Conservation (phyloP, 2,113 vertebrate species). For the Petrocephalus zakoni region DNA sequence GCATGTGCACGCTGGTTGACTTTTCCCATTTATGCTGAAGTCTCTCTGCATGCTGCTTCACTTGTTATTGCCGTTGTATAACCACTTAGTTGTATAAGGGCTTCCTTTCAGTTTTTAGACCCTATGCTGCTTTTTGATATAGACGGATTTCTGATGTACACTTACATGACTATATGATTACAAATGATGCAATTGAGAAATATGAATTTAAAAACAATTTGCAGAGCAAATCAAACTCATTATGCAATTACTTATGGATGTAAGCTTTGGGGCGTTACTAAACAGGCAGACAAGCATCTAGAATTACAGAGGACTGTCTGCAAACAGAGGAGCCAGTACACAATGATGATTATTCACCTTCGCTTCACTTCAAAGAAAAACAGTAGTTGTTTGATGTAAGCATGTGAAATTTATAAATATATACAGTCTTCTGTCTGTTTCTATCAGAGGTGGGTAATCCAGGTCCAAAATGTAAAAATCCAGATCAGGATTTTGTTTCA, state of each 20-base stretch:
- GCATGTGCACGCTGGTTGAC: background rate
- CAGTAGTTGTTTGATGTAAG: background rate
- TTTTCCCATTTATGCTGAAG: background rate
- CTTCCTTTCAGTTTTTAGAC: too few relatives aligned
- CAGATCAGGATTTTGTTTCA: too few relatives aligned
- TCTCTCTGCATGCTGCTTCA: background rate
- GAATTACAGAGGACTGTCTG: background rate
- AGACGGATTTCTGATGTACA: background rate
- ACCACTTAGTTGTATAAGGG: background rate
- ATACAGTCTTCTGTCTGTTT: background rate
- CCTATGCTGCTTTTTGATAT: background rate
- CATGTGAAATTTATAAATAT: background rate
- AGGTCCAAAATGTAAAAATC: too few relatives aligned
- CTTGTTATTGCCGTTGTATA: background rate
- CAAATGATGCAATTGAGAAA: background rate
- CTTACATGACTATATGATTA: background rate
- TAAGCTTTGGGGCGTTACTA: background rate
- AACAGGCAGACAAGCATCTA: background rate
- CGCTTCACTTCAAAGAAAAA: too few relatives aligned
- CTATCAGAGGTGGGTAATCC: too few relatives aligned
- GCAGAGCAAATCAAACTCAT: background rate
- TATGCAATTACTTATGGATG: background rate
- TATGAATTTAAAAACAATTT: background rate
- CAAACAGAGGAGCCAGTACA: background rate
- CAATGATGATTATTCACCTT: too few relatives aligned